Conservation (phyloP, 2,113 vertebrate species). For the Chinchilla lanigera region DNA sequence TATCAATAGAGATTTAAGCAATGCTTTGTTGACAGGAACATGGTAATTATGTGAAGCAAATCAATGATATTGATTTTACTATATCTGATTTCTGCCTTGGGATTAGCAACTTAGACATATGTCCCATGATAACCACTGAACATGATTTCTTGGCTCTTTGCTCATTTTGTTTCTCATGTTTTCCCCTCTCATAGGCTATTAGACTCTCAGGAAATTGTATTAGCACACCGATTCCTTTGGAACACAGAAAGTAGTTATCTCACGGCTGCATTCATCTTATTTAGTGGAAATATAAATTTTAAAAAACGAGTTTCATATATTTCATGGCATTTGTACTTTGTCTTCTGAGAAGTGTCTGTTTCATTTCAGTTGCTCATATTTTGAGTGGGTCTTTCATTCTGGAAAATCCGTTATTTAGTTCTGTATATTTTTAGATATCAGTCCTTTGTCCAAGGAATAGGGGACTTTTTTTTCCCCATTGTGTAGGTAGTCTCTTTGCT, state of each 20-base stretch:
- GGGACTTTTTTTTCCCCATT: neutral
- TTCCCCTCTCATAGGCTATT: neutral
- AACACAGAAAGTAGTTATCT: neutral
- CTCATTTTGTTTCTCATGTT: neutral
- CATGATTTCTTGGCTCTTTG: neutral
- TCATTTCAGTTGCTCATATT: neutral
- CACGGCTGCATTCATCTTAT: neutral
- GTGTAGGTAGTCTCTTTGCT: neutral
- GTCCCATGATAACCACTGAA: neutral
- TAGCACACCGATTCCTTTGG: neutral
- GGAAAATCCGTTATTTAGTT: neutral
- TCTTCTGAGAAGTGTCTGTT: neutral
- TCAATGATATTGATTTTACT: conserved; percentile 23
- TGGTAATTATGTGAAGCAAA: neutral
- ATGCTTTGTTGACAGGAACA: neutral
- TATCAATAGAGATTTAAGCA: neutral
- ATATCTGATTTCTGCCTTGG: neutral
- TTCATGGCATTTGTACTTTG: neutral
- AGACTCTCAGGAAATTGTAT: neutral
- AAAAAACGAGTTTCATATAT: neutral
- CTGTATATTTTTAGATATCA: neutral
- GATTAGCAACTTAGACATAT: neutral
- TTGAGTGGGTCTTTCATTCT: neutral
- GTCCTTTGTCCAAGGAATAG: neutral
- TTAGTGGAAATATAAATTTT: neutral